Conservation (phyloP, 2,797 vertebrate genomes). For the Buphagus erythrorhynchus region DNA sequence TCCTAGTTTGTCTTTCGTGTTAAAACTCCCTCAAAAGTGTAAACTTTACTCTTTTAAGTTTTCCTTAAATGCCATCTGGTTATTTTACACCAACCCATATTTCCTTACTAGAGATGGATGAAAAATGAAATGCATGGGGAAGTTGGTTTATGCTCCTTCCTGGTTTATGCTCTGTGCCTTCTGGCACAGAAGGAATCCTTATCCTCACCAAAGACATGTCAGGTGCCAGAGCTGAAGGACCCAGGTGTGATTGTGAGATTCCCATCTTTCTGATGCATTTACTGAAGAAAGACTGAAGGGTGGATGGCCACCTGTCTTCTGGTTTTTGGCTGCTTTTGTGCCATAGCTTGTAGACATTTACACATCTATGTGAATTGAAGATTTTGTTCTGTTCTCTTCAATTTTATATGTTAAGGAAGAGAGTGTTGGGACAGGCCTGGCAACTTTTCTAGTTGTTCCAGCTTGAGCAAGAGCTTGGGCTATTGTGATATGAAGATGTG, state of each 20-base stretch:
- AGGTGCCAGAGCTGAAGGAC: neutral
- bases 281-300: neutral
- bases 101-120: neutral
- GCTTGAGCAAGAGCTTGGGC: neutral
- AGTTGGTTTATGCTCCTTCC: neutral
- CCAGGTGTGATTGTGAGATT: neutral
- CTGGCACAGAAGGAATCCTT: neutral
- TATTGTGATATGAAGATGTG: neutral
- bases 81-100: neutral
- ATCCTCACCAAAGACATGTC: neutral
- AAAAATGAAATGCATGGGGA: neutral
- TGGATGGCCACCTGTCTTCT: neutral
- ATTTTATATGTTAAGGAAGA: neutral
- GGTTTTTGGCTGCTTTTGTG: neutral
- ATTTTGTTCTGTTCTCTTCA: neutral
- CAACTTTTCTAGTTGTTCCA: neutral
- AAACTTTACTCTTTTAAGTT: neutral
- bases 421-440: neutral
- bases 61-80: neutral
- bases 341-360: neutral
- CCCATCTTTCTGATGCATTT: neutral
- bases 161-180: too few species aligned
- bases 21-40: neutral
- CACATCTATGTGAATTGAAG: neutral
- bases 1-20: neutral